Percentiles rank a stretch among this genome's conserved stretches.
These are phyloP conservation scores for Coendou prehensilis DNA, from an alignment of 2,797 vertebrate species.

Conservation along the genomic window DNA sequence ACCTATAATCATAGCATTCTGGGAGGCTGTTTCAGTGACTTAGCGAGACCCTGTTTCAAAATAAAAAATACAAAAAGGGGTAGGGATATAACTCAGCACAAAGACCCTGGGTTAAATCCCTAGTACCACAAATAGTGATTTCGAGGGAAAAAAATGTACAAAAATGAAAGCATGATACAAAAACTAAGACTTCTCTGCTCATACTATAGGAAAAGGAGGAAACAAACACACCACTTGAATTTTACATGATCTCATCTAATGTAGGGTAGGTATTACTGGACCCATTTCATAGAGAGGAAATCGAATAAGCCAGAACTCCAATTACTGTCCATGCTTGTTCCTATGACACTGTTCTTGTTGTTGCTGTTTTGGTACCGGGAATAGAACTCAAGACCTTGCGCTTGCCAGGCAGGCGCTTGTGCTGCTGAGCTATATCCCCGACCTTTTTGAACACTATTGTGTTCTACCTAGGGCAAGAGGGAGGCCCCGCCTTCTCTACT, in stretches of 20 bases:
- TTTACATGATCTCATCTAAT: conserved; percentile 45
- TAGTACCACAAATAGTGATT: not conserved
- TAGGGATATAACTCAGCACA: not conserved
- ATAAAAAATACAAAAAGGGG: not conserved
- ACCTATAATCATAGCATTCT: not conserved
- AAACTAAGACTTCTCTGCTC: conserved; percentile 44
- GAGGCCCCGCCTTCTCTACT: not conserved
- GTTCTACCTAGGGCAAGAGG: not conserved
- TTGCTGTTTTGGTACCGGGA: too few relatives aligned
- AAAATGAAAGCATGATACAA: not conserved
- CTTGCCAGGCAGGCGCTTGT: too few relatives aligned
- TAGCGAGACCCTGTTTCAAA: not conserved
- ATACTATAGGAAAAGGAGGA: conserved; percentile 2
- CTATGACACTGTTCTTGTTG: not conserved
- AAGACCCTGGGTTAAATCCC: not conserved
- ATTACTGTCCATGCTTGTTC: not conserved
- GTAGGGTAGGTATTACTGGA: not conserved
- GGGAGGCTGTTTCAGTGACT: not conserved
- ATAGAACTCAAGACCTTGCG: too few relatives aligned
- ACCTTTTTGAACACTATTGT: not conserved
- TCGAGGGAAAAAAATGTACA: not conserved
- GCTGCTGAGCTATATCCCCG: too few relatives aligned
- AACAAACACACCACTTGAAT: not conserved
- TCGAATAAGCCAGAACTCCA: conserved; percentile 44
- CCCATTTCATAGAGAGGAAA: conserved; percentile 13